These are phyloP conservation scores for Agrilus planipennis DNA, from an alignment of 1,140 invertebrate species.

Conservation along the genomic window DNA sequence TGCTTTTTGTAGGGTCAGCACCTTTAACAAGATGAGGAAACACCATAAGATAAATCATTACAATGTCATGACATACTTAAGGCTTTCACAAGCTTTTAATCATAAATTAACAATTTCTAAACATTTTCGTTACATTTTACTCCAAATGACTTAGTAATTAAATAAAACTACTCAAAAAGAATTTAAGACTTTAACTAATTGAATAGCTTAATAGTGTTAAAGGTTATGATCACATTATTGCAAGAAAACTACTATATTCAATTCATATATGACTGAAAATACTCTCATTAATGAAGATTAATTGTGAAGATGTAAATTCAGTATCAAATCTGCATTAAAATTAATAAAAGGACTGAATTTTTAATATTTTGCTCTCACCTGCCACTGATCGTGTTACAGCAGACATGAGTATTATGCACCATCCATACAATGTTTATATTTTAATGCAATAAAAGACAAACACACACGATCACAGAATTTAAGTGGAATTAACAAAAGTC, in stretches of 20 bases:
- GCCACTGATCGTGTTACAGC: slow-evolving; percentile 50
- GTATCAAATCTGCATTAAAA: background rate
- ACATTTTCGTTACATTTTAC: background rate
- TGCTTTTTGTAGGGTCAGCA: slow-evolving; percentile 47
- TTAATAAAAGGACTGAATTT: slow-evolving; percentile 10
- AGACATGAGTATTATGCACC: slow-evolving; percentile 47
- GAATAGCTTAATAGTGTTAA: background rate
- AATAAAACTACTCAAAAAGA: background rate
- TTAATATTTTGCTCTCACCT: slow-evolving; percentile 36
- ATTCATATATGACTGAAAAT: background rate
- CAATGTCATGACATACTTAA: background rate
- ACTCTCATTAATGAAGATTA: background rate
- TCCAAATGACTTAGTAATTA: background rate
- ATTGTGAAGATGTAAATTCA: background rate
- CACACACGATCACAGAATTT: slow-evolving; percentile 8
- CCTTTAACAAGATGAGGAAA: too few species aligned
- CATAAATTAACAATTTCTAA: slow-evolving; percentile 1
- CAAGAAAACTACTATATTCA: background rate
- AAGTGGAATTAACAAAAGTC: too few species aligned
- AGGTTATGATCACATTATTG: background rate
- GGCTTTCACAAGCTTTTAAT: background rate
- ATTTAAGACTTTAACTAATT: background rate
- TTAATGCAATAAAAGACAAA: slow-evolving; percentile 9
- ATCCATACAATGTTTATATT: slow-evolving; percentile 23
- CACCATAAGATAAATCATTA: too few species aligned